Percentiles rank a stretch among this genome's conserved stretches.
Conservation (phyloP, 1,140 invertebrate genomes). For the Caenorhabditis remanei region DNA sequence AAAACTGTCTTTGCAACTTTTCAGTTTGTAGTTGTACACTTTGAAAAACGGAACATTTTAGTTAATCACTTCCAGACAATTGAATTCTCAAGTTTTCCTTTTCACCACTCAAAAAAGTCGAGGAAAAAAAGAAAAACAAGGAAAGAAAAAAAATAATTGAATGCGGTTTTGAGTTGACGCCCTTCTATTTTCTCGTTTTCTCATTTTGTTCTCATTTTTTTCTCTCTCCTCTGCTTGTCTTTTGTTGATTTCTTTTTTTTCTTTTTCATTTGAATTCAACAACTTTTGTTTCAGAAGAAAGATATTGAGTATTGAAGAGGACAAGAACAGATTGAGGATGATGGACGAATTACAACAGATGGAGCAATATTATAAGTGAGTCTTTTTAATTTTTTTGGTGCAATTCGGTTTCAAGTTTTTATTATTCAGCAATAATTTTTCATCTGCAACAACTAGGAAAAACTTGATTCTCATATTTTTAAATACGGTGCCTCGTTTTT, state of each 20-base stretch:
- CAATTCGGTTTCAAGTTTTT: not conserved
- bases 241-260: not conserved
- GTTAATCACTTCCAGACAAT: not conserved
- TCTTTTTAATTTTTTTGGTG: not conserved
- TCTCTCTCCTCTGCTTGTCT: not conserved
- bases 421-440: not conserved
- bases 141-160: slow-evolving; percentile 38
- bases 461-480: too few relatives aligned
- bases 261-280: not conserved
- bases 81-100: not conserved
- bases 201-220: slow-evolving; percentile 22
- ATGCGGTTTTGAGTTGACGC: slow-evolving; percentile 29
- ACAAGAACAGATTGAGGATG: not conserved
- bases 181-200: slow-evolving; percentile 17
- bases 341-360: slow-evolving; percentile 28
- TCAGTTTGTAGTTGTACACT: not conserved
- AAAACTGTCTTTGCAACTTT: not conserved
- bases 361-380: slow-evolving; percentile 16
- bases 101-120: not conserved
- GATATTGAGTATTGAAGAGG: not conserved
- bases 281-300: not conserved
- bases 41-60: not conserved
- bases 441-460: too few relatives aligned
- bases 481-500: too few relatives aligned
- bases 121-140: not conserved